Conservation (phyloP, 2,888 invertebrate genomes). For the Pycnomerus fuliginosus region DNA sequence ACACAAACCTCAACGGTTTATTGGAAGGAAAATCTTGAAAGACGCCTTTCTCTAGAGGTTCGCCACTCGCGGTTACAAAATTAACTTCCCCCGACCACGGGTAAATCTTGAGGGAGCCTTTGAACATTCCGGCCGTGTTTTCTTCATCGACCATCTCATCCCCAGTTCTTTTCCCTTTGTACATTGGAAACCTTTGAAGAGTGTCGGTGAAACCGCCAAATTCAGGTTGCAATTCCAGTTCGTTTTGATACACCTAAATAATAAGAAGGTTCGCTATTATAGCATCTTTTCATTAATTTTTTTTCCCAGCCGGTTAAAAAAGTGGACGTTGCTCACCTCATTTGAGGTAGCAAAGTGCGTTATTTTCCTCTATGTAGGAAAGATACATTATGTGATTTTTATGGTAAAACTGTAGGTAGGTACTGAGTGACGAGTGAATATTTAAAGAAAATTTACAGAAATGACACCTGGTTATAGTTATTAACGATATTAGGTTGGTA, state of each 20-base stretch:
- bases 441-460: too few relatives aligned
- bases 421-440: too few relatives aligned
- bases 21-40: slow-evolving; percentile 65
- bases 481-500: too few relatives aligned
- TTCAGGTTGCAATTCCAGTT: slow-evolving; percentile 67
- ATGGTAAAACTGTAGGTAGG: too few relatives aligned
- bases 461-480: too few relatives aligned
- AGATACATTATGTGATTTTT: too few relatives aligned
- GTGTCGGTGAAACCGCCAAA: slow-evolving; percentile 68
- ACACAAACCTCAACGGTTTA: slow-evolving; percentile 61
- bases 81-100: slow-evolving; percentile 60
- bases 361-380: too few relatives aligned
- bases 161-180: slow-evolving; percentile 59
- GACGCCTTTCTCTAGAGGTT: slow-evolving; percentile 59
- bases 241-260: slow-evolving; percentile 56
- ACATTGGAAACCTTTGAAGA: slow-evolving; percentile 62
- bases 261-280: too few relatives aligned
- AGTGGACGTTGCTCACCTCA: too few relatives aligned
- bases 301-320: too few relatives aligned
- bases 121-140: slow-evolving; percentile 45
- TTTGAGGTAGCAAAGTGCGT: too few relatives aligned
- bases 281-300: too few relatives aligned
- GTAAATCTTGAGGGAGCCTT: slow-evolving; percentile 58
- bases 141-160: slow-evolving; percentile 55
- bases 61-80: slow-evolving; percentile 55